Percentiles rank a stretch among this genome's conserved stretches.
Conservation (phyloP, 2,888 invertebrate species). For the Dicroscelio sp. region DNA sequence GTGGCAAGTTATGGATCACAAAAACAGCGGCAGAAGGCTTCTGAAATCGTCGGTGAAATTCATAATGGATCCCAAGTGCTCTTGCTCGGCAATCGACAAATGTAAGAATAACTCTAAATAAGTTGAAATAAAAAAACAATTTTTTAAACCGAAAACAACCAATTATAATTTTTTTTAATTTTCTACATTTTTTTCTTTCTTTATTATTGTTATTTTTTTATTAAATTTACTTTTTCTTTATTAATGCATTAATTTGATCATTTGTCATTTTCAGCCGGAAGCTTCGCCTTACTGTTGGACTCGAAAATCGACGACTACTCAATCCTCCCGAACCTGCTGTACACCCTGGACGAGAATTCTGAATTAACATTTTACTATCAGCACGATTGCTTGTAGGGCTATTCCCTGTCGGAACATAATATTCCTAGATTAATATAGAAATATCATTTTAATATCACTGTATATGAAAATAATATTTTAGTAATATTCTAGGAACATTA, state of each 20-base stretch:
- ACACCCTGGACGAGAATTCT: conserved; percentile 49
- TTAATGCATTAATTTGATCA: background rate
- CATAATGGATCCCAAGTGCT: conserved; percentile 86
- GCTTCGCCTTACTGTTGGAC: conserved; percentile 87
- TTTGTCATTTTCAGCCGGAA: conserved; percentile 89
- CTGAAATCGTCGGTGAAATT: conserved; percentile 86
- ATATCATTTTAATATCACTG: too few species aligned
- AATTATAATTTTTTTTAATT: too few species aligned
- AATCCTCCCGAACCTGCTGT: conserved; percentile 72
- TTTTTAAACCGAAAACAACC: too few species aligned
- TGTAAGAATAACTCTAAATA: conserved; percentile 87
- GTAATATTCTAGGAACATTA: too few species aligned
- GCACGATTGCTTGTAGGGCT: conserved; percentile 56
- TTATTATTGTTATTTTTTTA: too few species aligned
- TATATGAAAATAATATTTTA: too few species aligned
- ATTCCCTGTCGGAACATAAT: too few species aligned
- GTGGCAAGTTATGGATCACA: conserved; percentile 83
- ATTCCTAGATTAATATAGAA: too few species aligned
- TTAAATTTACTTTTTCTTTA: background rate
- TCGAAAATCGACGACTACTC: conserved; percentile 78
- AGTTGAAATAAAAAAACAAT: background rate
- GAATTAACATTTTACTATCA: conserved; percentile 45
- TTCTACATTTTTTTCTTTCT: too few species aligned
- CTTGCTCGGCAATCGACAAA: conserved; percentile 89
- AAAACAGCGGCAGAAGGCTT: conserved; percentile 68